Base-by-base conservation (phyloP, 2,113 vertebrate genomes). In the Rynchops niger region DNA sequence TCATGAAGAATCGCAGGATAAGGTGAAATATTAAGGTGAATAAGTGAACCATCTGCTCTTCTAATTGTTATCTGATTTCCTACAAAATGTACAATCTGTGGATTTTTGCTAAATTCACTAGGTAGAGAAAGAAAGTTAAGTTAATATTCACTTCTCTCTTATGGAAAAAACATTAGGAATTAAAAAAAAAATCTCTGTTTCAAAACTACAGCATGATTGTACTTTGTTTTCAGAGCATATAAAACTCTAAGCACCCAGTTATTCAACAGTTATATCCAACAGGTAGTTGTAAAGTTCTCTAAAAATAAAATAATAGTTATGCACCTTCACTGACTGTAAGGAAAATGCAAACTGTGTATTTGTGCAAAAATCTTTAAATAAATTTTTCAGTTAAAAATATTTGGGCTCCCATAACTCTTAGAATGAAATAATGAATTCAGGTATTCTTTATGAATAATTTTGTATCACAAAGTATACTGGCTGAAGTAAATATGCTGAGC, bases 1-100 rank as follows among this genome's bases (percentile, higher is more conserved):
- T 98, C 98, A 11, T 99, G 99, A 36, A 99, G 99, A 58, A 99
- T 98, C 6, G 97, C 97, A 7, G 99, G 98, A 90, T 99, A 99
- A 1, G 99, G 99, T 3, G 99, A 98, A 23, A 99, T 82, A 47
- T 73, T 98, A 83, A 98, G 98, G 94, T 99, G 99, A n/a, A 99
- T 96, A 38, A 99, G 97, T 8, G 99, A 99, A 8, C 99, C 99
- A 34, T 99, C 99, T 13, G 98, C 98, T 87, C 99, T 99, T 77
- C 99, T 98, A 16, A 99, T 91, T 0, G 99, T 99, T 82, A 99
- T 88, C 65, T 98, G 99, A 62, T 97, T 98, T 8, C 99, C 99
- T 32, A 99, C 98, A 95, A 99, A 99, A 95, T 97, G 98, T 80
- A 99, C 96, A 40, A 99, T 98, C 86, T 99, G 99, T 1, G 99